These are phyloP conservation scores for Actinemys pallida DNA, from an alignment of 2,113 vertebrate genomes.

Conservation along the genomic window DNA sequence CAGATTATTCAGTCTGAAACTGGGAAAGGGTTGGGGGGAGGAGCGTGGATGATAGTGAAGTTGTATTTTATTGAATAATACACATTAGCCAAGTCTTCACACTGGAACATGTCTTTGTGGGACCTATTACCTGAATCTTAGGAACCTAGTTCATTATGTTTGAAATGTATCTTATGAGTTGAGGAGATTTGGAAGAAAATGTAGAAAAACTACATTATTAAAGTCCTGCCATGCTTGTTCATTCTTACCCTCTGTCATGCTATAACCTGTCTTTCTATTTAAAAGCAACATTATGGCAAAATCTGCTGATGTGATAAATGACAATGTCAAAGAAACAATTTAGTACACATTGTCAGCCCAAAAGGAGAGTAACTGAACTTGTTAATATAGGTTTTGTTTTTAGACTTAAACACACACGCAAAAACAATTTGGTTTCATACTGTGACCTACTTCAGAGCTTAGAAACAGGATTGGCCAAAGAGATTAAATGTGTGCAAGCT, in stretches of 20 bases:
- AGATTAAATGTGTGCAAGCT: background rate
- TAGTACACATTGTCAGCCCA: conserved; percentile 25
- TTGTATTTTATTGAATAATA: background rate
- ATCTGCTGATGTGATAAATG: conserved; percentile 56
- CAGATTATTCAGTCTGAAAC: background rate
- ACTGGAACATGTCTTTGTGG: background rate
- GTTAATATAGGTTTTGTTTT: conserved; percentile 7
- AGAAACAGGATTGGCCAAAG: background rate
- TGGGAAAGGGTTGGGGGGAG: background rate
- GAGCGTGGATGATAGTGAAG: background rate
- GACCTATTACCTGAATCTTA: background rate
- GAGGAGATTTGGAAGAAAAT: background rate
- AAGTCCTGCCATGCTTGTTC: conserved; percentile 36
- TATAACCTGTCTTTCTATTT: conserved; percentile 24
- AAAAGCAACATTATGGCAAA: conserved; percentile 22
- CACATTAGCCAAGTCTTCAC: background rate
- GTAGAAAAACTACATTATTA: background rate
- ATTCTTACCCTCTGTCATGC: conserved; percentile 33
- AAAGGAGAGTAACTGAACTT: conserved; percentile 29
- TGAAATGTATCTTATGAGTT: conserved; percentile 8
- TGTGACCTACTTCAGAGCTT: background rate
- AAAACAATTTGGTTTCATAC: background rate
- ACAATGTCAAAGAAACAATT: conserved; percentile 41
- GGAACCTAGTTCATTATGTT: background rate
- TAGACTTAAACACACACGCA: background rate